Conservation (phyloP, 2,888 invertebrate species). For the Geotrupes spiniger region DNA sequence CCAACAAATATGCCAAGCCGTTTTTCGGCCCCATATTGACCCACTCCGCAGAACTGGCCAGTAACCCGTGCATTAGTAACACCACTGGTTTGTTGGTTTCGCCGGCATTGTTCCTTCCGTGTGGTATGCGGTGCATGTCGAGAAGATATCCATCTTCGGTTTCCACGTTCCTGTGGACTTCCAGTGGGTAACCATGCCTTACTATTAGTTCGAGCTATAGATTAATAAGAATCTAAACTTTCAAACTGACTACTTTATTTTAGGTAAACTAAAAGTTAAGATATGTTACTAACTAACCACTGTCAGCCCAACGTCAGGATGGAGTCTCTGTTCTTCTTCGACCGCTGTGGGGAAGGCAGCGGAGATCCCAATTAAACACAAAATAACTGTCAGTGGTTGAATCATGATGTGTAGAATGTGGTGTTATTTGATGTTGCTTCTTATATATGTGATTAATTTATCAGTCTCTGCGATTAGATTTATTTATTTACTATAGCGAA, state of each 20-base stretch:
- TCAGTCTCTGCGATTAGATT: no score
- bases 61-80: constrained; percentile 56
- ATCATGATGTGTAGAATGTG: no score
- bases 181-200: constrained; percentile 49
- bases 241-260: neutral
- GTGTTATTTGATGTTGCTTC: no score
- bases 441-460: no score
- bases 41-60: constrained; percentile 56
- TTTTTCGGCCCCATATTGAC: constrained; percentile 53
- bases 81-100: constrained; percentile 39
- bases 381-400: no score
- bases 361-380: no score
- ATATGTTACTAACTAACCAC: constrained; percentile 16
- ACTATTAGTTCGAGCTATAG: constrained; percentile 47
- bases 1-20: constrained; percentile 44
- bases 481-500: no score
- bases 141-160: no score
- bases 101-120: constrained; percentile 38
- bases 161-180: constrained; percentile 42
- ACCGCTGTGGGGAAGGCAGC: neutral
- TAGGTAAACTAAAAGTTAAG: neutral
- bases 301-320: constrained; percentile 15
- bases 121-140: constrained; percentile 56
- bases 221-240: neutral
- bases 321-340: neutral